These are phyloP conservation scores for Drosophila bocki DNA, from an alignment of 1,140 invertebrate species.

Conservation along the genomic window DNA sequence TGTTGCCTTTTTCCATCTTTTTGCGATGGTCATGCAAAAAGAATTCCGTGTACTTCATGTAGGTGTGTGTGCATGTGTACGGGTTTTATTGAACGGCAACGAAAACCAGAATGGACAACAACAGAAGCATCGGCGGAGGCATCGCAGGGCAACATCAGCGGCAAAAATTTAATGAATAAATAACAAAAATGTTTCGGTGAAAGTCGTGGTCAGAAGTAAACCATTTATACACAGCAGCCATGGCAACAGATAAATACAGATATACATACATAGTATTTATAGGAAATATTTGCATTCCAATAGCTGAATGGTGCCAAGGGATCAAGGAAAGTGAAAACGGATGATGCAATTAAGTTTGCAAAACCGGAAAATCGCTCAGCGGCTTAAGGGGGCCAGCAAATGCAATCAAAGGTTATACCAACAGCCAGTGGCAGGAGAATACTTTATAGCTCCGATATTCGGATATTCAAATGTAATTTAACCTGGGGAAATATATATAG, in stretches of 20 bases:
- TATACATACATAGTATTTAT: slow-evolving; percentile 4
- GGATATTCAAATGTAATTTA: not conserved
- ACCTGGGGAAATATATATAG: not conserved
- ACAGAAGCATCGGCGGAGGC: slow-evolving; percentile 42
- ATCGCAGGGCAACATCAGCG: slow-evolving; percentile 50
- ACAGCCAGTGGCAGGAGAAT: not conserved
- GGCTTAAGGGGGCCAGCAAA: not conserved
- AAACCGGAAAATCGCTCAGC: slow-evolving; percentile 8
- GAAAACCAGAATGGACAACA: slow-evolving; percentile 51
- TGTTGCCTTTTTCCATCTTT: slow-evolving; percentile 17
- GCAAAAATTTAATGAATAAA: slow-evolving; percentile 83
- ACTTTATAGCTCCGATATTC: not conserved
- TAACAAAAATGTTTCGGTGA: slow-evolving; percentile 80
- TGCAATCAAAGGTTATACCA: not conserved
- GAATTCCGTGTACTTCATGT: slow-evolving; percentile 58
- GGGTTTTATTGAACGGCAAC: slow-evolving; percentile 44
- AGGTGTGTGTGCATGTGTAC: slow-evolving; percentile 55
- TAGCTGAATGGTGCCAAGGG: slow-evolving; percentile 28
- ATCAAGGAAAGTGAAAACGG: slow-evolving; percentile 67
- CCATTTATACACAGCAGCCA: slow-evolving; percentile 68
- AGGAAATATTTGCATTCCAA: slow-evolving; percentile 54
- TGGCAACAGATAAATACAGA: slow-evolving; percentile 49
- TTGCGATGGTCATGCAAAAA: slow-evolving; percentile 68
- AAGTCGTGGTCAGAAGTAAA: slow-evolving; percentile 78
- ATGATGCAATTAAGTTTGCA: slow-evolving; percentile 47